Evolutionary conservation across 2,797 vertebrate genomes (phyloP), one percentile per base, ranked within the genome.

Genomic region (Gobio occitaniae): DNA sequence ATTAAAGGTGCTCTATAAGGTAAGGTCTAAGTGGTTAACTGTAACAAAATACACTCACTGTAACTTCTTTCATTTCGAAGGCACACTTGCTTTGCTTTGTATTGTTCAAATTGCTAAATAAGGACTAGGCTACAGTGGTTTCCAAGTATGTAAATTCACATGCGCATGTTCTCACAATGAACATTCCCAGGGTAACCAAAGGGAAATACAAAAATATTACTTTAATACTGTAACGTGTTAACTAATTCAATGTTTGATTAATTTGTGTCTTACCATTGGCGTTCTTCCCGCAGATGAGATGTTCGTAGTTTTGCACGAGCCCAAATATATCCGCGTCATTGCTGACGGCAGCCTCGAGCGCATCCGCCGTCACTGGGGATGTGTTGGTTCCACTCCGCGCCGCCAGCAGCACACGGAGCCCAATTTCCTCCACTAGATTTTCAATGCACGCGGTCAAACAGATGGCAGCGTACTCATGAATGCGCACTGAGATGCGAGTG

Each of bases 381-480:
- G 92, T 88, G 1, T 52, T 79, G 44, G 76, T 32, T 32, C 90
- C 92, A 13, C 84, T 61, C 2, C 72, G 87, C 0, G 90, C 83
- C 21, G 36, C 83, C 90, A 96, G 86, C 61, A 96, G 86, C 66
- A 96, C 96, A 19, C 97, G 92, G 3, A 85, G 90, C 29, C 91
- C 93, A 84, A 99, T 95, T 92, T 97, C 96, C 84, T 97, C 97
- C 32, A 95, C 94, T 15, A 99, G 87, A 88, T 95, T 96, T 89
- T 99, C 96, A 95, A 97, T 91, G 91, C 97, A 97, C 0, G 98
- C 94, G 0, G 97, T 92, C 16, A 99, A 87, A 59, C 94, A 96
- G 75, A 99, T 97, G 65, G 97, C 97, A 0, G 97, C 97, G 59
- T 97, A 96, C 82, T 98, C 97, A 47, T 98, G 97, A 78, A 99